These are phyloP conservation scores for Melanotaenia maccullochi DNA, from an alignment of 2,797 vertebrate species.

Conservation along the genomic window DNA sequence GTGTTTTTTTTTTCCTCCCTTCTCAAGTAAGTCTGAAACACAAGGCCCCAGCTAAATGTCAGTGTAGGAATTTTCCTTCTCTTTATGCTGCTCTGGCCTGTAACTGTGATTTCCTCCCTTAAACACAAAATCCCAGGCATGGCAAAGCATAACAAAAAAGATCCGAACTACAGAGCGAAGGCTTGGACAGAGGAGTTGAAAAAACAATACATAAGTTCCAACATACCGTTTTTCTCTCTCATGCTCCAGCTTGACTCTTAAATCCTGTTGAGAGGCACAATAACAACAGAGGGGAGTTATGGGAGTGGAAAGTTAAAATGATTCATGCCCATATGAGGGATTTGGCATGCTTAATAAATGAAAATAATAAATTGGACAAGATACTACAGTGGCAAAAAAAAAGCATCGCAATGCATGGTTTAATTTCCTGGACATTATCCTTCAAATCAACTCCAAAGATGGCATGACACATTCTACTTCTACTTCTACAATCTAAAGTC, in stretches of 20 bases:
- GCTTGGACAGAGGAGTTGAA: constrained; percentile 61
- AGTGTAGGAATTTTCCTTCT: constrained; percentile 66
- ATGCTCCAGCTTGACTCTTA: constrained; percentile 96
- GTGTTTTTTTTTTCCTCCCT: constrained; percentile 10
- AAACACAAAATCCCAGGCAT: constrained; percentile 66
- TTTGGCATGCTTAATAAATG: constrained; percentile 38
- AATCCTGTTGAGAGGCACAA: constrained; percentile 85
- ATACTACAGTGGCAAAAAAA: constrained; percentile 37
- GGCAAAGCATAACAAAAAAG: constrained; percentile 70
- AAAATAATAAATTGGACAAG: constrained; percentile 32
- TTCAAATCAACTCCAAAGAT: constrained; percentile 22
- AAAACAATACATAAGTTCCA: constrained; percentile 71
- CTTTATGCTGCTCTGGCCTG: constrained; percentile 68
- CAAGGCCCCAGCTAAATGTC: constrained; percentile 72
- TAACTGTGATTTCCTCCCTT: constrained; percentile 65
- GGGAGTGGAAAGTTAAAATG: constrained; percentile 72
- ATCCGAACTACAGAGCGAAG: constrained; percentile 52
- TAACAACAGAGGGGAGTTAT: constrained; percentile 74
- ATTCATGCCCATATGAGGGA: constrained; percentile 56
- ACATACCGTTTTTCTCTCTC: constrained; percentile 94
- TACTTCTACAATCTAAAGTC: constrained; percentile 42
- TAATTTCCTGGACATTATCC: constrained; percentile 1
- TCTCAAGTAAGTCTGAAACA: constrained; percentile 49
- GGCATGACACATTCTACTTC: constrained; percentile 28
- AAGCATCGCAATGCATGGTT: constrained; percentile 1